Evolutionary conservation across 2,888 invertebrate species (phyloP).

Genomic region (Tinea semifulvella): DNA sequence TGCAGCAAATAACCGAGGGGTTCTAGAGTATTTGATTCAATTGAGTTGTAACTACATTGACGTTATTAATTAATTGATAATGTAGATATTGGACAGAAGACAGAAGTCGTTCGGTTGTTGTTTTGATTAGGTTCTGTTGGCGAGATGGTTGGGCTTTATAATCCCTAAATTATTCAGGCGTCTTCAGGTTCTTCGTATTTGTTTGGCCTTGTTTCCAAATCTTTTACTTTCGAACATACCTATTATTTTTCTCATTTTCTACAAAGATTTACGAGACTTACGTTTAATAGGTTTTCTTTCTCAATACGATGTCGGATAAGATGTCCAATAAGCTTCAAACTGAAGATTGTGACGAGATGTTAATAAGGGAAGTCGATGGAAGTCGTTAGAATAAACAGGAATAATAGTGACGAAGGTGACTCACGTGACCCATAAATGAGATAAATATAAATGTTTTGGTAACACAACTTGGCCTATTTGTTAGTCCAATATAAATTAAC

Average conservation of each 20-base stretch:
- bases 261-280: neutral
- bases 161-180: constrained; percentile 2
- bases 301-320: too few species aligned
- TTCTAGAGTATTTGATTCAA: constrained; percentile 5
- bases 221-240: constrained; percentile 3
- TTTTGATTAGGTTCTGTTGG: constrained; percentile 4
- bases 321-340: too few species aligned
- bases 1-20: too few species aligned
- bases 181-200: neutral
- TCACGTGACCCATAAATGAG: too few species aligned
- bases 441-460: too few species aligned
- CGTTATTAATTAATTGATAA: constrained; percentile 3
- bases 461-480: too few species aligned
- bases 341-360: too few species aligned
- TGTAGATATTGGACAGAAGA: constrained; percentile 1
- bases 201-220: constrained; percentile 5
- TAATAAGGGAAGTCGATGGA: too few species aligned
- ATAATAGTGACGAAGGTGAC: too few species aligned
- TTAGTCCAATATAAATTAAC: too few species aligned
- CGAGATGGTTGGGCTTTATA: constrained; percentile 1
- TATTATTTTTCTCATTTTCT: neutral
- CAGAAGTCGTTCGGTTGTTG: neutral
- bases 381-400: too few species aligned
- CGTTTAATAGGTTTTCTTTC: too few species aligned
- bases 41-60: constrained; percentile 5